Base-by-base conservation (phyloP, 2,113 vertebrate genomes). In the Hemichromis elongatus region DNA sequence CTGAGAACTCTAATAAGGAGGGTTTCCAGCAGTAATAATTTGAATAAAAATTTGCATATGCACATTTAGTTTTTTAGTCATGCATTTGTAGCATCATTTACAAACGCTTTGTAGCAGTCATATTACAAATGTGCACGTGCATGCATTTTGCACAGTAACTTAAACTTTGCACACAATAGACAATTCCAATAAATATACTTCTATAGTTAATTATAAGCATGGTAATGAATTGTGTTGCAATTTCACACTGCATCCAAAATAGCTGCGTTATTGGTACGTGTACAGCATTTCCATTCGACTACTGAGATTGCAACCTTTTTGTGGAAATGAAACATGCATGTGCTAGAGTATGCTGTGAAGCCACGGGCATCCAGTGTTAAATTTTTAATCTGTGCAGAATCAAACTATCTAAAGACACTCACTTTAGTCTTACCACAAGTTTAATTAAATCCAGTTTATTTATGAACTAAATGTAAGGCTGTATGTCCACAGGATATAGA, bases 161-260 rank as follows among this genome's bases (percentile, higher is more conserved):
- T 68, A 24, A 42, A 42, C 37, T 16, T 45, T 68, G 37, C 37
- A 26, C 63, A 68, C 37, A 68, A 8, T 3, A 0, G 37, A 70
- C 40, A 45, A 70, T 45, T 45, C 37, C 0, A 45, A 45, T 26
- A 70, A 45, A 70, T 18, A 45, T 40, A 70, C 2, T 0, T 42
- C 21, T 3, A 26, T 37, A 6, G 3, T 70, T 70, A 45, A 45
- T 9, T 0, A 1, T 70, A 70, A 45, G 13, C 3, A 28, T 73
- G 68, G 0, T 19, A 28, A 73, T 73, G 68, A 73, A 45, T 45
- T 0, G 68, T 12, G 68, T 50, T 70, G 40, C 0, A 47, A 50
- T 4, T 75, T 50, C 16, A 47, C 24, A 75, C 68, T 75, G 24
- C 68, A 50, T 75, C 68, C 42, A 50, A 75, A 50, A 75, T 50